A percentile compares a stretch with the other conserved stretches of the same genome.
Evolutionary conservation across 2,113 vertebrate species (phyloP).

Genomic region (Camelus dromedarius): DNA sequence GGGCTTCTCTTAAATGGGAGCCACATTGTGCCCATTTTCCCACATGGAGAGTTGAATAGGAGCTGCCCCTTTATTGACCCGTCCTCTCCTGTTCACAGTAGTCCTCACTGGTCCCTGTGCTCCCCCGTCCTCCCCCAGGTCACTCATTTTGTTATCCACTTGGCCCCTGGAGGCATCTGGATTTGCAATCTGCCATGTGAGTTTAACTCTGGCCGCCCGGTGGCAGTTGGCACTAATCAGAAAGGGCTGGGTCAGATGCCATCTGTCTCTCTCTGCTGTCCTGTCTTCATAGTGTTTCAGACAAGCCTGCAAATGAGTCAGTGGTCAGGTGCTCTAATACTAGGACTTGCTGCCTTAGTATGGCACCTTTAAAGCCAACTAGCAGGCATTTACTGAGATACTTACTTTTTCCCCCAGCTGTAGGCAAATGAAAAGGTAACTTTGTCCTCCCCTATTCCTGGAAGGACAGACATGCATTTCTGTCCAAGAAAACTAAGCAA

Average conservation of each 20-base stretch:
- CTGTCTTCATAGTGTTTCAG: neutral
- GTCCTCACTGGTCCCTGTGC: neutral
- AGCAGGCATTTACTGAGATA: slow-evolving; percentile 21
- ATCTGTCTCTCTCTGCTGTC: neutral
- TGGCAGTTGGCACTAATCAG: neutral
- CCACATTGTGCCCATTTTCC: neutral
- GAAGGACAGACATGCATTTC: slow-evolving; percentile 41
- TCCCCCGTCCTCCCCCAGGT: neutral
- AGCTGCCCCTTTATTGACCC: neutral
- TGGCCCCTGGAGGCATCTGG: neutral
- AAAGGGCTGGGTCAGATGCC: neutral
- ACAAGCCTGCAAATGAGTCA: neutral
- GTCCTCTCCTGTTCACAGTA: neutral
- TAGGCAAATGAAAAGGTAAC: slow-evolving; percentile 21
- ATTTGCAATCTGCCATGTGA: neutral
- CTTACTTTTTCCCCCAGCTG: neutral
- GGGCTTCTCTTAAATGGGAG: neutral
- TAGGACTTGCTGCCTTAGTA: neutral
- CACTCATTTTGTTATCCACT: neutral
- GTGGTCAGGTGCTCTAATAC: neutral
- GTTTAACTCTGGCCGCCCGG: neutral
- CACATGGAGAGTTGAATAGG: neutral
- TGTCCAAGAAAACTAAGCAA: neutral
- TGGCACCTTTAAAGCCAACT: neutral
- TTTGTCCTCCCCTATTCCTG: neutral